A percentile compares a stretch with the other conserved stretches of the same genome.
Conservation (phyloP, 2,113 vertebrate species). For the Rhombomys opimus region DNA sequence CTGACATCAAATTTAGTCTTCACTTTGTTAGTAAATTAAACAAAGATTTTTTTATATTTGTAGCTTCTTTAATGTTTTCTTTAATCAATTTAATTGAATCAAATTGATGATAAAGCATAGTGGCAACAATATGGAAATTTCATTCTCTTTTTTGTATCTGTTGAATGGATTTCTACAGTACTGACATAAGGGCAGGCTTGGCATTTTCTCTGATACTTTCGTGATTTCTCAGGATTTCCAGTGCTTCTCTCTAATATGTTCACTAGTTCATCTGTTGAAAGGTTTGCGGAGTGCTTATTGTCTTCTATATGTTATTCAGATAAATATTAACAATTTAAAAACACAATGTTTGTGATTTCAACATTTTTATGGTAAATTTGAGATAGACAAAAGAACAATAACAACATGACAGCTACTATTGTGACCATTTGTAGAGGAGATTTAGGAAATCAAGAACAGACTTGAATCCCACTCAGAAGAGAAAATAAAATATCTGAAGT, state of each 20-base stretch:
- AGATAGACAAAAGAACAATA: neutral
- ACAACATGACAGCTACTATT: neutral
- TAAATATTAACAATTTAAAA: neutral
- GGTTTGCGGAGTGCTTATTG: neutral
- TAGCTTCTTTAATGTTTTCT: neutral
- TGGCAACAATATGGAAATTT: neutral
- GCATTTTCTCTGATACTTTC: neutral
- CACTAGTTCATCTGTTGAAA: neutral
- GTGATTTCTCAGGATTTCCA: neutral
- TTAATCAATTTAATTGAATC: neutral
- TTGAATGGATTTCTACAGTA: neutral
- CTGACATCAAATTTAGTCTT: slow-evolving; percentile 4
- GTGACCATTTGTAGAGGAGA: neutral
- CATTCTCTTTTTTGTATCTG: neutral
- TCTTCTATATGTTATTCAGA: neutral
- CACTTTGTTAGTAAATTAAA: neutral
- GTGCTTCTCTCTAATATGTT: neutral
- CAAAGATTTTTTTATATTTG: neutral
- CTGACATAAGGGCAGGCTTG: neutral
- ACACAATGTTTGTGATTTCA: neutral
- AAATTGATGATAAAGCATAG: neutral
- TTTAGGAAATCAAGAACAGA: neutral
- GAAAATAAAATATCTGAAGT: too few relatives aligned
- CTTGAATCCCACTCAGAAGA: too few relatives aligned
- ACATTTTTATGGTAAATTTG: neutral